A percentile compares a stretch with the other conserved stretches of the same genome.
Evolutionary conservation across 1,140 invertebrate species (phyloP).

Genomic region (Reticulitermes speratus): DNA sequence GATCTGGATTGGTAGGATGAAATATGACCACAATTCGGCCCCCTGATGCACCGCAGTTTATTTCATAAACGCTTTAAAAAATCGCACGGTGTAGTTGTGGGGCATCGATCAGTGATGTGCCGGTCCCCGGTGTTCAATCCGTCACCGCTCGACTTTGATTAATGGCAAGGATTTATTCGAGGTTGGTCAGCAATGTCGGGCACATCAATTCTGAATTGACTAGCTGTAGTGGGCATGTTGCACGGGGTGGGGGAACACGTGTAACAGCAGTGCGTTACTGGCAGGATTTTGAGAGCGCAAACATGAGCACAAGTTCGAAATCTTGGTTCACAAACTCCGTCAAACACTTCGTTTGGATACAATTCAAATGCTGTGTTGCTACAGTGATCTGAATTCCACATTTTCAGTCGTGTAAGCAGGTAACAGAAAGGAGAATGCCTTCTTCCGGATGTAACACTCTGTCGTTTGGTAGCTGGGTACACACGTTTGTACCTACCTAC

Average conservation of each 20-base stretch:
- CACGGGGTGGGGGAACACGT: background rate
- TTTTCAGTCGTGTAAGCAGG: no score
- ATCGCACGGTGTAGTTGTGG: conserved; percentile 15
- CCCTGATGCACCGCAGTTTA: conserved; percentile 23
- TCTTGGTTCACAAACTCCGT: no score
- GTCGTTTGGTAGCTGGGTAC: no score
- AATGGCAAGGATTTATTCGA: conserved; percentile 26
- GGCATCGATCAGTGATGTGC: conserved; percentile 31
- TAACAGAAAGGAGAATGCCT: no score
- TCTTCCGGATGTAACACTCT: no score
- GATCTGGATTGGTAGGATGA: conserved; percentile 5
- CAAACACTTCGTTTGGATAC: no score
- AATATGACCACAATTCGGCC: conserved; percentile 9
- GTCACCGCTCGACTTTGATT: conserved; percentile 35
- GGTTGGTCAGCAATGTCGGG: conserved; percentile 30
- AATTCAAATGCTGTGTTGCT: no score
- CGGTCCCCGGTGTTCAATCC: conserved; percentile 33
- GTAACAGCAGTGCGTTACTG: background rate
- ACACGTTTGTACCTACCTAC: no score
- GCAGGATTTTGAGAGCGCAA: no score
- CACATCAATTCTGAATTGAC: conserved; percentile 34
- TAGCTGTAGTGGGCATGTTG: background rate
- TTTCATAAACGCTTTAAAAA: conserved; percentile 31
- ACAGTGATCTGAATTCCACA: no score
- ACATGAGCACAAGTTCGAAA: no score